These are phyloP conservation scores for Neodontobutis hainanensis DNA, from an alignment of 2,113 vertebrate genomes.

Conservation along the genomic window DNA sequence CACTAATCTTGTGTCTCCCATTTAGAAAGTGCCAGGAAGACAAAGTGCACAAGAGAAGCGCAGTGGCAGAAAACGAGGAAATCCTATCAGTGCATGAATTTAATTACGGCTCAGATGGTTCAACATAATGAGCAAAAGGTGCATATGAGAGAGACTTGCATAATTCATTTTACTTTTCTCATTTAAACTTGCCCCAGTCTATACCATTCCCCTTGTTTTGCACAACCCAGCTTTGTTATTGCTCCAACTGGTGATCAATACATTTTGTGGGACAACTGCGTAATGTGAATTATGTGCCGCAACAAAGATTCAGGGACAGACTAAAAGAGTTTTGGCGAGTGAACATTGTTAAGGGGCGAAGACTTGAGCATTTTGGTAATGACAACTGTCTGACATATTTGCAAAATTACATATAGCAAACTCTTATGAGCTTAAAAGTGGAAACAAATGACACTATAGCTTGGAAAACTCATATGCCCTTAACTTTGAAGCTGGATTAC, in stretches of 20 bases:
- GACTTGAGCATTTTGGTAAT: too few species aligned
- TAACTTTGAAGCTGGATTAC: too few species aligned
- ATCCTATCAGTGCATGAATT: slow-evolving; percentile 81
- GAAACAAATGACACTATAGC: too few species aligned
- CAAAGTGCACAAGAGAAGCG: slow-evolving; percentile 76
- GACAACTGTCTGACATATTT: too few species aligned
- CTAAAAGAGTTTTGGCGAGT: too few species aligned
- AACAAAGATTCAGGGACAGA: too few species aligned
- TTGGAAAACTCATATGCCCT: too few species aligned
- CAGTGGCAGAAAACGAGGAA: slow-evolving; percentile 81
- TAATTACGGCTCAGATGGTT: slow-evolving; percentile 83
- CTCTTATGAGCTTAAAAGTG: too few species aligned
- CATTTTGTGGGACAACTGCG: slow-evolving; percentile 65
- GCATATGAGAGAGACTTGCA: slow-evolving; percentile 68
- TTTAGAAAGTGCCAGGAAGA: slow-evolving; percentile 84
- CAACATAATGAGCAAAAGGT: slow-evolving; percentile 75
- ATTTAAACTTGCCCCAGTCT: slow-evolving; percentile 46
- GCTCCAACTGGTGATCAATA: slow-evolving; percentile 63
- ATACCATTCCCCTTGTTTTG: slow-evolving; percentile 4
- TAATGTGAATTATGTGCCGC: slow-evolving; percentile 44
- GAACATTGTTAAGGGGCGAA: too few species aligned
- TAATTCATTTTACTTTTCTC: slow-evolving; percentile 69
- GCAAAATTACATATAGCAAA: too few species aligned
- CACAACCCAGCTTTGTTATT: slow-evolving; percentile 42
- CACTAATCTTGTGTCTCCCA: slow-evolving; percentile 44